Evolutionary conservation across 2,888 invertebrate genomes (phyloP).

Genomic region (Perizoma affinitatum): DNA sequence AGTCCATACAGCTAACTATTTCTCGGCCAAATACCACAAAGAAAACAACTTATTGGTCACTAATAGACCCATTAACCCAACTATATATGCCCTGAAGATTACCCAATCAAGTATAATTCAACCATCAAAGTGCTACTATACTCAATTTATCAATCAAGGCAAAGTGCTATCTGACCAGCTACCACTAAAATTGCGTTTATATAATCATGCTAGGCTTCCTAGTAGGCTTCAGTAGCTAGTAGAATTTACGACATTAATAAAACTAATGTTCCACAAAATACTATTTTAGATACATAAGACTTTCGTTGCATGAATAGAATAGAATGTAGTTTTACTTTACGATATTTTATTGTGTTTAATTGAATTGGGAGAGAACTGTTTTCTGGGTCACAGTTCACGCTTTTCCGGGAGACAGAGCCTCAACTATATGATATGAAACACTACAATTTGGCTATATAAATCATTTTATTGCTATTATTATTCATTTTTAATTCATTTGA

Average conservation of each 20-base stretch:
- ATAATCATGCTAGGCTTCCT: background rate
- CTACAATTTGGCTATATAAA: too few species aligned
- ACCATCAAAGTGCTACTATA: constrained; percentile 21
- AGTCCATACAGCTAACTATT: constrained; percentile 3
- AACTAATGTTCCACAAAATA: too few species aligned
- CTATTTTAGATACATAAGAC: too few species aligned
- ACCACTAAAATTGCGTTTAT: constrained; percentile 8
- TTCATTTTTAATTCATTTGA: too few species aligned
- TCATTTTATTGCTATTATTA: too few species aligned
- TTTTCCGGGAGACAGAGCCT: too few species aligned
- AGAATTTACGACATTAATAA: background rate
- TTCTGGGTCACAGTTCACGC: too few species aligned
- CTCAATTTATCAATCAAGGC: constrained; percentile 30
- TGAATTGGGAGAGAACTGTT: too few species aligned
- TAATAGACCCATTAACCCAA: constrained; percentile 21
- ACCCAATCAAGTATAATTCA: constrained; percentile 28
- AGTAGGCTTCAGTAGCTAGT: background rate
- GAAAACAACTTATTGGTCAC: constrained; percentile 13
- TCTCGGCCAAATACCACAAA: constrained; percentile 8
- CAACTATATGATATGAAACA: too few species aligned
- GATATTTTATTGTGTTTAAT: too few species aligned
- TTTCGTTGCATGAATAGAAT: too few species aligned
- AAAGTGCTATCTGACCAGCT: constrained; percentile 12
- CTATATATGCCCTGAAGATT: constrained; percentile 22
- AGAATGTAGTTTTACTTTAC: too few species aligned